Conservation (phyloP, 1,140 invertebrate species). For the Drosophila ohnishii region DNA sequence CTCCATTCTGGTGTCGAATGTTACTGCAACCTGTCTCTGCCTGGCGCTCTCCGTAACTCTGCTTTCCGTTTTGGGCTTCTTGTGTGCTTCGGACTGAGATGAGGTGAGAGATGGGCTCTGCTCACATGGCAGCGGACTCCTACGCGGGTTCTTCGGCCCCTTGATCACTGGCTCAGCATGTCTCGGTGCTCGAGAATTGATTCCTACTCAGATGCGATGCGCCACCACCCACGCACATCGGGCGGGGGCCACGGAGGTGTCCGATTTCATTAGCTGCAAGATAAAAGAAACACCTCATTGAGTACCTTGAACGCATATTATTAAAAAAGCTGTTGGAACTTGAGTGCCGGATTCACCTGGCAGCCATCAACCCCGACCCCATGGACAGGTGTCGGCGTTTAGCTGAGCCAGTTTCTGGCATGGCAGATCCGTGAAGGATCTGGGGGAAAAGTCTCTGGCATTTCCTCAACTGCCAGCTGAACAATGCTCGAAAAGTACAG, state of each 20-base stretch:
- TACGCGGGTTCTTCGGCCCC: slow-evolving; percentile 43
- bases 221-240: slow-evolving; percentile 48
- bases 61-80: slow-evolving; percentile 15
- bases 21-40: slow-evolving; percentile 9
- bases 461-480: slow-evolving; percentile 45
- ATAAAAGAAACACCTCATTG: slow-evolving; percentile 45
- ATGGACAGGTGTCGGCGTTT: slow-evolving; percentile 37
- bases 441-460: slow-evolving; percentile 32
- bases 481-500: slow-evolving; percentile 59
- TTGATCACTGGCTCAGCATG: slow-evolving; percentile 52
- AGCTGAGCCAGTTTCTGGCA: slow-evolving; percentile 36
- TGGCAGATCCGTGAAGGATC: slow-evolving; percentile 65
- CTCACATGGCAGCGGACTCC: slow-evolving; percentile 61
- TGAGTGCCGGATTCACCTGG: slow-evolving; percentile 32
- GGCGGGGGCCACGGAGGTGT: slow-evolving; percentile 47
- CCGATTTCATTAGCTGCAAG: slow-evolving; percentile 71
- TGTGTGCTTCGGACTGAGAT: slow-evolving; percentile 28
- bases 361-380: slow-evolving; percentile 27
- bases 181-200: slow-evolving; percentile 17
- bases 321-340: slow-evolving; percentile 46
- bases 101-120: slow-evolving; percentile 25
- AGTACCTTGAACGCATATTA: slow-evolving; percentile 44
- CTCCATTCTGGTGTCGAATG: slow-evolving; percentile 39
- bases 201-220: slow-evolving; percentile 41
- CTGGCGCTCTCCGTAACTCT: slow-evolving; percentile 13